Base-by-base conservation (phyloP, 2,113 vertebrate genomes). In the Tragelaphus buxtoni region DNA sequence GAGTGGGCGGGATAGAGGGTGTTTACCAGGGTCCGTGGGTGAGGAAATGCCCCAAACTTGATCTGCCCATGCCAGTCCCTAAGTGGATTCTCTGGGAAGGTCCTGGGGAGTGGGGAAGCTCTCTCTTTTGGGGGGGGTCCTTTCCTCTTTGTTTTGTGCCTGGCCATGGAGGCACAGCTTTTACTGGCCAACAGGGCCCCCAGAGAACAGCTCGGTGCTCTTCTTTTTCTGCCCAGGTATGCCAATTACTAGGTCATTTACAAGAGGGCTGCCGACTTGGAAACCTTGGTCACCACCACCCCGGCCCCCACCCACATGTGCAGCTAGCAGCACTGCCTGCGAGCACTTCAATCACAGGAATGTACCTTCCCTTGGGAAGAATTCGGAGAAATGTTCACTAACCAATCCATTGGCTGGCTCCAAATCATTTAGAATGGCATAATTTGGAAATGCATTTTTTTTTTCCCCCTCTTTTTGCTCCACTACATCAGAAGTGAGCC, bases 231-330 rank as follows among this genome's bases (percentile, higher is more conserved):
- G 58, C 74, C 65, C 56, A 28, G n/a, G 32, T 63, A 87, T 69
- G 92, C 53, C 32, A 77, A 18, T 53, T 86, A 76, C 55, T 56
- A 82, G 95, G 77, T 45, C 63, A 77, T 49, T 76, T 51, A 51
- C 14, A 81, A 72, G 69, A 88, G 56, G 35, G 61, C 63, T 16
- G n/a, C 63, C 20, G n/a, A 9, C 9, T 20, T 30, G 82, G 89
- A 42, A 63, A 5, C 30, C 32, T 3, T 2, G 24, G 24, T 90
- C 63, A 42, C 45, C 9, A 30, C 17, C 39, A 12, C 91, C 58
- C 28, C 2, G 0, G 26, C 74, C 30, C 26, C n/a, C 14, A 5
- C 13, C 49, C 58, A 58, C 20, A 60, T 39, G 58, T 76, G 74
- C 47, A 85, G 91, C 91, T 63, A 83, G 82, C 42, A 55, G 58